Conservation (phyloP, 2,797 vertebrate genomes). For the Valencia hispanica region DNA sequence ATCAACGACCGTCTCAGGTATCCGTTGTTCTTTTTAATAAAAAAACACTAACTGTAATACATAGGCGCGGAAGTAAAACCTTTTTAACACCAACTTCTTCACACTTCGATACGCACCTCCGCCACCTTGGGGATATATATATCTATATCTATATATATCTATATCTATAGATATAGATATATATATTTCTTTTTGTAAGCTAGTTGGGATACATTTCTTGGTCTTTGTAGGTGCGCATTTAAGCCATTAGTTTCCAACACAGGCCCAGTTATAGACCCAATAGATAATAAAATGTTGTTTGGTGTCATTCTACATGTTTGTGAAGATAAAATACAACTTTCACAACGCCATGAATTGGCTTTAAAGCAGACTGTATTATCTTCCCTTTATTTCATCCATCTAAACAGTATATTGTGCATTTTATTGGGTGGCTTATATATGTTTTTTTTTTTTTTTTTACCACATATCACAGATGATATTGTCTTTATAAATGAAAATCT, state of each 20-base stretch:
- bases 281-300: neutral
- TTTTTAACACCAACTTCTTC: too few species aligned
- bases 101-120: too few species aligned
- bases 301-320: neutral
- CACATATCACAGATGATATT: neutral
- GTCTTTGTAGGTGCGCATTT: neutral
- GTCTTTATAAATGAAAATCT: neutral
- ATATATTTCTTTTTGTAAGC: neutral
- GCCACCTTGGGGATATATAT: neutral
- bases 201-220: neutral
- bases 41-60: neutral
- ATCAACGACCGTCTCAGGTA: slow-evolving; percentile 75
- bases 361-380: neutral
- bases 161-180: too few species aligned
- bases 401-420: neutral
- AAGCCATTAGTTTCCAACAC: neutral
- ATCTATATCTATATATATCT: too few species aligned
- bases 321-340: neutral
- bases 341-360: neutral
- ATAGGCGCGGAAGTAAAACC: neutral
- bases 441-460: neutral
- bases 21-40: neutral
- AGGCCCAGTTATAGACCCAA: neutral
- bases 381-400: neutral
- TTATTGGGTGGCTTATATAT: too few species aligned